phyloP scores from a whole-genome alignment of 2,888 invertebrate species.

The Heliconius charithonia region DNA sequence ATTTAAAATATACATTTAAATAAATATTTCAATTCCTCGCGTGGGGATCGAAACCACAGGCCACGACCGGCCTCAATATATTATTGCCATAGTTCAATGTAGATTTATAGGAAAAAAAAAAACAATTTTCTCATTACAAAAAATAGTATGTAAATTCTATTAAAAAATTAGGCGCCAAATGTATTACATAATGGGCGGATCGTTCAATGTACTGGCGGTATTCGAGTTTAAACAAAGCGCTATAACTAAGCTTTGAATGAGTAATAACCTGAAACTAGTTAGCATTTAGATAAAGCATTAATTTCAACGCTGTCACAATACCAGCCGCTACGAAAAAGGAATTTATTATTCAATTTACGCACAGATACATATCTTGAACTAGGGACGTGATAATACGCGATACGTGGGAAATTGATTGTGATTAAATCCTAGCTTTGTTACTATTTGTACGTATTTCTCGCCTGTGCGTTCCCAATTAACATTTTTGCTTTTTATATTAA shows the following conservation, averaged over 20 bases:
- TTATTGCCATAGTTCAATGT: too few relatives aligned
- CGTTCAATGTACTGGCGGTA: slow-evolving; percentile 37
- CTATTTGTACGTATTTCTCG: slow-evolving; percentile 6
- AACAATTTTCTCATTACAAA: too few relatives aligned
- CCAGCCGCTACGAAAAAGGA: slow-evolving; percentile 46
- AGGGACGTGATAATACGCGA: slow-evolving; percentile 31
- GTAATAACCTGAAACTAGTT: slow-evolving; percentile 53
- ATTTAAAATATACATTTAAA: too few relatives aligned
- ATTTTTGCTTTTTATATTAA: slow-evolving; percentile 4
- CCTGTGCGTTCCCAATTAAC: slow-evolving; percentile 12
- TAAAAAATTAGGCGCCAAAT: slow-evolving; percentile 45
- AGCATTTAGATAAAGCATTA: slow-evolving; percentile 52
- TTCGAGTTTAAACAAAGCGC: slow-evolving; percentile 47
- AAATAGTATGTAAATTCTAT: neutral
- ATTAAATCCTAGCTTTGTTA: slow-evolving; percentile 30
- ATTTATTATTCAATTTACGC: slow-evolving; percentile 50
- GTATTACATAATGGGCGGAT: slow-evolving; percentile 44
- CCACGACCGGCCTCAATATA: too few relatives aligned
- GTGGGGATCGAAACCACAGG: too few relatives aligned
- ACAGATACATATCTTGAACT: slow-evolving; percentile 46
- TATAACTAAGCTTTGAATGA: slow-evolving; percentile 50
- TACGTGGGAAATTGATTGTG: slow-evolving; percentile 42
- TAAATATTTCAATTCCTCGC: too few relatives aligned
- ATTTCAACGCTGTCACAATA: slow-evolving; percentile 50
- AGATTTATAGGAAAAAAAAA: too few relatives aligned